Percentiles rank a stretch among this genome's conserved stretches.
Evolutionary conservation across 1,140 invertebrate species (phyloP).

Genomic region (Spodoptera frugiperda): DNA sequence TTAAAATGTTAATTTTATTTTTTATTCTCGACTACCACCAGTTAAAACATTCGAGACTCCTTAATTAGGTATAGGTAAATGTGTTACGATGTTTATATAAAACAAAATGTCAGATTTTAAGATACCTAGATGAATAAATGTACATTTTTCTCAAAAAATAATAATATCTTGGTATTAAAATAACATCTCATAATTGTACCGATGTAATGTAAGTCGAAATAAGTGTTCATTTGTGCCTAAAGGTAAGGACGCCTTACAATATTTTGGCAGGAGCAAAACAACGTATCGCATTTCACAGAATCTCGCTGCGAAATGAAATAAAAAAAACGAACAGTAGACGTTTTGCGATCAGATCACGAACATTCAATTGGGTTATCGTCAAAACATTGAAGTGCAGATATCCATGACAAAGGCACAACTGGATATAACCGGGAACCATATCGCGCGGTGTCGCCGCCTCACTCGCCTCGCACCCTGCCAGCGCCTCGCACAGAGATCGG

Average conservation of each 20-base stretch:
- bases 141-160: too few species aligned
- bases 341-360: conserved; percentile 47
- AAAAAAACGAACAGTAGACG: conserved; percentile 43
- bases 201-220: too few species aligned
- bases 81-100: too few species aligned
- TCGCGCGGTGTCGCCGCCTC: conserved; percentile 30
- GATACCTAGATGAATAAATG: too few species aligned
- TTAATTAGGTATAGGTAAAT: too few species aligned
- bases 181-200: too few species aligned
- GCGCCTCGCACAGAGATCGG: conserved; percentile 39
- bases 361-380: conserved; percentile 48
- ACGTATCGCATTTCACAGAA: conserved; percentile 29
- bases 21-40: too few species aligned
- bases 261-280: conserved; percentile 9
- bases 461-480: conserved; percentile 9
- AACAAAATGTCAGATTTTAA: too few species aligned
- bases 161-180: too few species aligned
- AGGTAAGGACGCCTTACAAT: neutral
- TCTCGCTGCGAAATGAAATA: conserved; percentile 26
- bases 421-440: conserved; percentile 26
- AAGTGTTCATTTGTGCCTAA: neutral
- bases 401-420: conserved; percentile 47
- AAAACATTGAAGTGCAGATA: conserved; percentile 49
- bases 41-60: too few species aligned
- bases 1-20: too few species aligned